Base-by-base conservation (phyloP, 2,797 vertebrate species). In the Lepilemur septentrionalis region DNA sequence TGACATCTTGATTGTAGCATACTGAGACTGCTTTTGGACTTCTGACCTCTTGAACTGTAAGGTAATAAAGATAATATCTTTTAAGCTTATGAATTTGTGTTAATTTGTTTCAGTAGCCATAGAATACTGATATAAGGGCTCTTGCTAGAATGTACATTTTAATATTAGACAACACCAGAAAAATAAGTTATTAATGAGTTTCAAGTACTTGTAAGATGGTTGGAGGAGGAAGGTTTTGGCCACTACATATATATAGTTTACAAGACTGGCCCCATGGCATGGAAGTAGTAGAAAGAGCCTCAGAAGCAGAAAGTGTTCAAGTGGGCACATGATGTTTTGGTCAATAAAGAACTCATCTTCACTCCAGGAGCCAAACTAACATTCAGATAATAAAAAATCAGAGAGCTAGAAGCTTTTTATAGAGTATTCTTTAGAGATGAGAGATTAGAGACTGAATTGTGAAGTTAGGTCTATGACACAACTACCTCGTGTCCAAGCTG, bases 141-240 rank as follows among this genome's bases (percentile, higher is more conserved):
- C 52, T 95, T 81, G 50, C 41, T 81, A 59, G 48, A 81, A 52
- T 38, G 14, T 35, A 59, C 32, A 90, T 78, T 92, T 92, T 76
- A 86, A 78, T 76, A 48, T 50, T 35, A 81, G 67, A 50, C 18
- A 57, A 84, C 70, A 46, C 18, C 67, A 82, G 65, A 90, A n/a
- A 18, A 72, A 78, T 89, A 23, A 55, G 25, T 89, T 95, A 38
- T 81, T 76, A 50, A 70, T 84, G 91, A 92, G 70, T 89, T 95
- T 86, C 46, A 84, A 89, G 25, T 23, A 72, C 55, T 17, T 78
- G 14, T 46, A 88, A 35, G 10, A 28, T 70, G 61, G 35, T 41
- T 89, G 75, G n/a, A 86, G 15, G 52, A 69, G 14, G 48, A 65
- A 70, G 12, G 14, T 43, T 90, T 94, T 86, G 50, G 43, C 30